These are phyloP conservation scores for Calliopsis andreniformis DNA, from an alignment of 1,140 invertebrate genomes.

Conservation along the genomic window DNA sequence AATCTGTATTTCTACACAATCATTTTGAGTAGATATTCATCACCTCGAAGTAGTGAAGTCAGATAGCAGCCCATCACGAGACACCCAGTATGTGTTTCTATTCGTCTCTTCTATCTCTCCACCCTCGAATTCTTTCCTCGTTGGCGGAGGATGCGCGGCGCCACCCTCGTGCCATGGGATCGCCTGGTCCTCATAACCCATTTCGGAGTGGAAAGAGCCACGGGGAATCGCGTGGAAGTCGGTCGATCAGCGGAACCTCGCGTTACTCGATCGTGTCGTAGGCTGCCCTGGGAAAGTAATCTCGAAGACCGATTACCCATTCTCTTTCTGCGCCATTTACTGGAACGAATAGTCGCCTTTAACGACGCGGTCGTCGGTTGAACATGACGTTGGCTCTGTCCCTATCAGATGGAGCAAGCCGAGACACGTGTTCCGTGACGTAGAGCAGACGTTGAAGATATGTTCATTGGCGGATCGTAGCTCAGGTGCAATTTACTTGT, in stretches of 20 bases:
- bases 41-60: no score
- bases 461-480: no score
- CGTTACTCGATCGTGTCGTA: not conserved
- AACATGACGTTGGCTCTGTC: not conserved
- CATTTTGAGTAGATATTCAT: no score
- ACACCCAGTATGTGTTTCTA: not conserved
- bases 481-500: no score
- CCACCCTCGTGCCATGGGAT: constrained; percentile 43
- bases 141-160: constrained; percentile 22
- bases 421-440: no score
- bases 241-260: constrained; percentile 4
- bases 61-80: no score
- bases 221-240: constrained; percentile 7
- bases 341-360: not conserved
- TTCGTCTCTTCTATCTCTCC: constrained; percentile 8
- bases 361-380: not conserved
- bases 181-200: constrained; percentile 63
- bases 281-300: not conserved
- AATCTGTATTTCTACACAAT: no score
- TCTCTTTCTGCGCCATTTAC: not conserved
- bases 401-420: no score
- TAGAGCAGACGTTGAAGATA: no score
- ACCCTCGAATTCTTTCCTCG: constrained; percentile 50
- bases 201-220: constrained; percentile 34
- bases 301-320: not conserved